Evolutionary conservation across 2,113 vertebrate species (phyloP).

Genomic region (Pagrus major): DNA sequence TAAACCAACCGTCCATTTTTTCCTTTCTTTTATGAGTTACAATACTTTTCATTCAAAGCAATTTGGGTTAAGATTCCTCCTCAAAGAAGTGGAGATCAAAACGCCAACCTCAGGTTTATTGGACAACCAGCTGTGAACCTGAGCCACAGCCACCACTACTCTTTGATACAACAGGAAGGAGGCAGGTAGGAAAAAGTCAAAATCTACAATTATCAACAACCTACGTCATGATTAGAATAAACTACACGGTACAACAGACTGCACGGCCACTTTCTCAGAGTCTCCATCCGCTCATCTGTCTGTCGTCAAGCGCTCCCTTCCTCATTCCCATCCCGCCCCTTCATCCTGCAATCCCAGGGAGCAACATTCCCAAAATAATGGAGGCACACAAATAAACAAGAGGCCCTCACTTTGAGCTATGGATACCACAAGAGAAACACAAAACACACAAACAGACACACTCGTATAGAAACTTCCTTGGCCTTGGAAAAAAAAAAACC

Average conservation of each 20-base stretch:
- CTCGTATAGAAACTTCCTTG: conserved; percentile 22
- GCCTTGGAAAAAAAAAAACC: conserved; percentile 56
- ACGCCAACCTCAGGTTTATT: too few species aligned
- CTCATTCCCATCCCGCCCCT: conserved; percentile 19
- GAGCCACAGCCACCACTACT: too few species aligned
- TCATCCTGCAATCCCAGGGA: conserved; percentile 28
- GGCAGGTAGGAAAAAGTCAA: background rate
- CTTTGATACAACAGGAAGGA: too few species aligned
- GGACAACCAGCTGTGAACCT: too few species aligned
- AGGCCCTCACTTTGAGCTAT: conserved; percentile 49
- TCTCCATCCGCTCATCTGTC: conserved; percentile 26
- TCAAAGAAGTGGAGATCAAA: too few species aligned
- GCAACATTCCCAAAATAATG: conserved; percentile 46
- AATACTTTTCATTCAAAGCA: too few species aligned
- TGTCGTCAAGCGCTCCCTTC: conserved; percentile 16
- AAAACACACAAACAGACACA: conserved; percentile 34
- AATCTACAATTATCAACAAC: background rate
- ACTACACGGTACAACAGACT: background rate
- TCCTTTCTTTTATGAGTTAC: too few species aligned
- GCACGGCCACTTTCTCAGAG: background rate
- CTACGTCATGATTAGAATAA: background rate
- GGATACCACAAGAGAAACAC: conserved; percentile 26
- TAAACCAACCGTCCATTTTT: too few species aligned
- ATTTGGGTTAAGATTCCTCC: too few species aligned
- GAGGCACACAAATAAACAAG: conserved; percentile 51